Evolutionary conservation across 2,797 vertebrate genomes (phyloP).

Genomic region (Artibeus jamaicensis): DNA sequence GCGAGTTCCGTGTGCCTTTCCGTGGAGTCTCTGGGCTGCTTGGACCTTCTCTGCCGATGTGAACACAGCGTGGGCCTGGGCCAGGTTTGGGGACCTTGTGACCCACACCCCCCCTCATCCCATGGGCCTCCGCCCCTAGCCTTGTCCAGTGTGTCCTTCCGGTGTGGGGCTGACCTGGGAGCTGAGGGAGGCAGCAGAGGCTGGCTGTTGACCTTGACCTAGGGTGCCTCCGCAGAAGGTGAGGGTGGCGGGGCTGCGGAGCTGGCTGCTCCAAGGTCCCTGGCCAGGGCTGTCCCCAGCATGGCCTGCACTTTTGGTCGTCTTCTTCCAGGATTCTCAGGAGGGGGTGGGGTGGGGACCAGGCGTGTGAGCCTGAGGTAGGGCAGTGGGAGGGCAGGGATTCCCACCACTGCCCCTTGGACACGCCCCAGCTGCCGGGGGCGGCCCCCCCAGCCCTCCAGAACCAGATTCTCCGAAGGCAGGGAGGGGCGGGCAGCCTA

Average conservation of each 20-base stretch:
- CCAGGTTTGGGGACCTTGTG: background rate
- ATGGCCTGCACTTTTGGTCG: background rate
- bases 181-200: background rate
- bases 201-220: background rate
- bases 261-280: background rate
- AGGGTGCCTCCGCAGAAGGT: background rate
- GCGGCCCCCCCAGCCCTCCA: background rate
- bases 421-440: background rate
- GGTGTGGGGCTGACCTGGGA: background rate
- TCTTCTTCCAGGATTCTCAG: background rate
- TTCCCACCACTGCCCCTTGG: too few relatives aligned
- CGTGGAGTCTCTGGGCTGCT: fast-evolving
- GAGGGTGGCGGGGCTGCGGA: background rate
- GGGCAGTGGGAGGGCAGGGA: background rate
- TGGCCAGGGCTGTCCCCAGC: background rate
- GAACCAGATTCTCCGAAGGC: background rate
- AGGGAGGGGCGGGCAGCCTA: too few relatives aligned
- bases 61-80: background rate
- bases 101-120: fast-evolving
- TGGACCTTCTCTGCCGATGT: background rate
- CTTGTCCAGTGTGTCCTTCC: background rate
- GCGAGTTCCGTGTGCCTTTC: fast-evolving
- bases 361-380: background rate
- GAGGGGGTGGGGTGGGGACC: too few relatives aligned
- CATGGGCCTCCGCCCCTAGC: background rate